phyloP scores from a whole-genome alignment of 2,888 invertebrate genomes.

The Acronicta leporina region DNA sequence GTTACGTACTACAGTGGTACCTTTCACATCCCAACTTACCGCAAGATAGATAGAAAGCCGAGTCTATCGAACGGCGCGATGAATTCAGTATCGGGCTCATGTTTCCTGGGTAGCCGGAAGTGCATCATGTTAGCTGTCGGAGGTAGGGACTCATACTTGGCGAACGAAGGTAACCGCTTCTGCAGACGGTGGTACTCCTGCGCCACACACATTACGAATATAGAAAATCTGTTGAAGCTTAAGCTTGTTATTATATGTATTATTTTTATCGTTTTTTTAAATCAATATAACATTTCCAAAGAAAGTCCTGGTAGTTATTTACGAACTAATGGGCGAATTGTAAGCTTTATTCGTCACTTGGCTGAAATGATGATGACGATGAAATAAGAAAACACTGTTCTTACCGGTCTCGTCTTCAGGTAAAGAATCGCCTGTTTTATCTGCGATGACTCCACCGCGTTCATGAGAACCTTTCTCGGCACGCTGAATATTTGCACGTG shows the following conservation, averaged over 20 bases:
- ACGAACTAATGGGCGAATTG: too few species aligned
- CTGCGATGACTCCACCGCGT: conserved; percentile 67
- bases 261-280: too few species aligned
- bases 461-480: conserved; percentile 67
- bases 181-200: too few species aligned
- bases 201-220: too few species aligned
- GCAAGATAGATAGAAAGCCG: conserved; percentile 74
- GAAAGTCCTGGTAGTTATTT: too few species aligned
- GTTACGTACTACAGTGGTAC: too few species aligned
- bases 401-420: conserved; percentile 68
- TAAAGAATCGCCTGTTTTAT: conserved; percentile 71
- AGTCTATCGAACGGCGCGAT: conserved; percentile 73
- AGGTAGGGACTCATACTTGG: conserved; percentile 62
- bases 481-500: conserved; percentile 77
- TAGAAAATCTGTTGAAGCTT: too few species aligned
- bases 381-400: too few species aligned
- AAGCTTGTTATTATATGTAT: too few species aligned
- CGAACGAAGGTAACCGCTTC: conserved; percentile 62
- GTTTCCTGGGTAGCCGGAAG: conserved; percentile 74
- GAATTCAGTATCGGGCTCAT: conserved; percentile 72
- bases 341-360: too few species aligned
- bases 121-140: conserved; percentile 66
- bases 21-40: conserved; percentile 55
- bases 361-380: too few species aligned
- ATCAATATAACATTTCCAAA: too few species aligned